Evolutionary conservation across 2,888 invertebrate species (phyloP).

Genomic region (Sialis fuliginosa): DNA sequence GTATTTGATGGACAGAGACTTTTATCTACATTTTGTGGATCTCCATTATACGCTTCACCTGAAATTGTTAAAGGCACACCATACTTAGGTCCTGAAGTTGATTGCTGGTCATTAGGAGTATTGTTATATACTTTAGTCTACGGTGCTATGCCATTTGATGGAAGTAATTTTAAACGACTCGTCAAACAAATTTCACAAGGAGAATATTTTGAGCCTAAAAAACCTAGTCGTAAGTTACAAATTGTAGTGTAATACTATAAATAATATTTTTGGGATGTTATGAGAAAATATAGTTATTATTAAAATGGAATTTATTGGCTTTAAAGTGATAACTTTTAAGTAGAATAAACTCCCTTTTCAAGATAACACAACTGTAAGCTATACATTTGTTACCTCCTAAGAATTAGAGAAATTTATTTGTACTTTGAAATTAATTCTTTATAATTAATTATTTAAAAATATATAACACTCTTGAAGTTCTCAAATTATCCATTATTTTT

Average conservation of each 20-base stretch:
- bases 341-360: too few relatives aligned
- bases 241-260: background rate
- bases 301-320: too few relatives aligned
- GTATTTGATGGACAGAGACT: constrained; percentile 80
- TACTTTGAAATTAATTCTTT: background rate
- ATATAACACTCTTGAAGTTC: background rate
- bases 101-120: constrained; percentile 91
- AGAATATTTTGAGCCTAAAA: constrained; percentile 92
- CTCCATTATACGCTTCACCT: constrained; percentile 90
- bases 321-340: too few relatives aligned
- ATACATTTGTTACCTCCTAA: background rate
- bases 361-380: too few relatives aligned
- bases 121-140: constrained; percentile 94
- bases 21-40: constrained; percentile 87
- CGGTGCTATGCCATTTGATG: constrained; percentile 99
- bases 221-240: constrained; percentile 60
- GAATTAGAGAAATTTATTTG: background rate
- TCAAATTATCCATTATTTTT: background rate
- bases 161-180: constrained; percentile 91
- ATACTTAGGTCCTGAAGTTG: constrained; percentile 92
- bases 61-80: constrained; percentile 96
- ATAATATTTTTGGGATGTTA: too few relatives aligned
- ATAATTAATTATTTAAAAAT: background rate
- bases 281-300: too few relatives aligned
- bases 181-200: constrained; percentile 95